Percentiles rank a stretch among this genome's conserved stretches.
Evolutionary conservation across 2,888 invertebrate species (phyloP).

Genomic region (Gisinianus flammeolus): DNA sequence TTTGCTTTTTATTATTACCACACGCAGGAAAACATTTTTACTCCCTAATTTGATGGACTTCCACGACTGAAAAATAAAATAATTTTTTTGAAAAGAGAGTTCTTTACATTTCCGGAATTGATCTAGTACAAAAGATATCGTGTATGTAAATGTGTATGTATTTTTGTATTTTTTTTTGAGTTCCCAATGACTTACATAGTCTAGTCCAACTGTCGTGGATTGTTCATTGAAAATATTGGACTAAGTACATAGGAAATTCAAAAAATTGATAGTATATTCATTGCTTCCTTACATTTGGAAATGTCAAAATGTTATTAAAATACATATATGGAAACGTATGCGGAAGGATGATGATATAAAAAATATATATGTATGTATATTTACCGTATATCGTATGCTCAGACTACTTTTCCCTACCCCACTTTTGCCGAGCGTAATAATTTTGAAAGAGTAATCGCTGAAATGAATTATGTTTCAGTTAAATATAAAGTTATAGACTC

Average conservation of each 20-base stretch:
- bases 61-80: conserved; percentile 12
- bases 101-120: background rate
- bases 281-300: no score
- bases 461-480: background rate
- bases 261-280: background rate
- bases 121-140: background rate
- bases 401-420: conserved; percentile 23
- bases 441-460: conserved; percentile 29
- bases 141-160: no score
- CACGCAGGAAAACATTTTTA: conserved; percentile 22
- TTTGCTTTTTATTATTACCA: conserved; percentile 11
- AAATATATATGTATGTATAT: background rate
- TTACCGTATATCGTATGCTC: conserved; percentile 22
- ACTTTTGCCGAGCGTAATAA: conserved; percentile 13
- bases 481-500: background rate
- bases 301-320: no score
- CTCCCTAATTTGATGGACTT: conserved; percentile 24
- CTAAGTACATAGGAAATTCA: conserved; percentile 1
- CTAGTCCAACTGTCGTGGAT: conserved; percentile 18
- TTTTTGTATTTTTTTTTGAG: no score
- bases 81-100: background rate
- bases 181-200: conserved; percentile 12
- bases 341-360: background rate
- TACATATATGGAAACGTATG: no score
- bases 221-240: conserved; percentile 1